phyloP scores from a whole-genome alignment of 2,113 vertebrate species.

The Gymnorhina tibicen region DNA sequence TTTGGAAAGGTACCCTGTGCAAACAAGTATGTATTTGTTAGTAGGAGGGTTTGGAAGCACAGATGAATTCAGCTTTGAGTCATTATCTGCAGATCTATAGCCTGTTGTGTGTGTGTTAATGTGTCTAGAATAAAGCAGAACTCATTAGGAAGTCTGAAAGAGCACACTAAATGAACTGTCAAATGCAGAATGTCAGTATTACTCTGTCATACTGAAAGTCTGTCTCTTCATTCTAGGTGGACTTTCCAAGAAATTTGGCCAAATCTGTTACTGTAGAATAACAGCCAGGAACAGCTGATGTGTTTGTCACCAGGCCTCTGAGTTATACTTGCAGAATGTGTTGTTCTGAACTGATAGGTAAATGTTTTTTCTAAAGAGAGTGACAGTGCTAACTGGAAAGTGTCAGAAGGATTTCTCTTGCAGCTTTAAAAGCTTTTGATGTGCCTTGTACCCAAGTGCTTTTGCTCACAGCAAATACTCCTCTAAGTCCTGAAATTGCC shows the following conservation, averaged over 20 bases:
- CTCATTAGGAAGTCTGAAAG: neutral
- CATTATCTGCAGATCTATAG: neutral
- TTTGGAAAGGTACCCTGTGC: neutral
- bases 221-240: slow-evolving; percentile 80
- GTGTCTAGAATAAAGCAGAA: slow-evolving; percentile 3
- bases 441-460: slow-evolving; percentile 78
- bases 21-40: neutral
- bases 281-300: neutral
- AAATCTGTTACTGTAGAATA: slow-evolving; percentile 97
- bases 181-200: neutral
- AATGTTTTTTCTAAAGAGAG: neutral
- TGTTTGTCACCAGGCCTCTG: neutral
- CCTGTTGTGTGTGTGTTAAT: neutral
- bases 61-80: neutral
- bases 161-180: neutral
- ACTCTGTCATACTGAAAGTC: neutral
- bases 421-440: slow-evolving; percentile 61
- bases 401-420: slow-evolving; percentile 1
- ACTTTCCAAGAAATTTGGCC: slow-evolving; percentile 94
- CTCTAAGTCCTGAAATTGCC: slow-evolving; percentile 58
- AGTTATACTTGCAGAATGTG: neutral
- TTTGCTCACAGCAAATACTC: slow-evolving; percentile 62
- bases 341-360: slow-evolving; percentile 5
- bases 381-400: neutral
- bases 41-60: neutral